Evolutionary conservation across 2,113 vertebrate species (phyloP).

Genomic region (Nyctereutes procyonoides): DNA sequence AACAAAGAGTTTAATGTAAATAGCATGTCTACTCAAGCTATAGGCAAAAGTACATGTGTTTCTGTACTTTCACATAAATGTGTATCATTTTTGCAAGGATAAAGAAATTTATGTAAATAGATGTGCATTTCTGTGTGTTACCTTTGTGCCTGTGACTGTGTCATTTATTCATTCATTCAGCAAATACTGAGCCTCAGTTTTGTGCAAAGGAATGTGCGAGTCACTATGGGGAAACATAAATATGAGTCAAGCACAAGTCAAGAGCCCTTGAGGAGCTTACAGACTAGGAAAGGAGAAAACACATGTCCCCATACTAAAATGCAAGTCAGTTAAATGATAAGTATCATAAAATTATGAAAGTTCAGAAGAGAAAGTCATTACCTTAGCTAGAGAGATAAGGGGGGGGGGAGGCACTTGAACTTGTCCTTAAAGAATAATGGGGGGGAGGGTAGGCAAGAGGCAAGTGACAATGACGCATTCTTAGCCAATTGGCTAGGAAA

Average conservation of each 20-base stretch:
- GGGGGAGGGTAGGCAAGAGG: not conserved
- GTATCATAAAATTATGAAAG: not conserved
- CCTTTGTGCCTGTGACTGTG: not conserved
- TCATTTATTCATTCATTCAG: not conserved
- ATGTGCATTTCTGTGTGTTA: not conserved
- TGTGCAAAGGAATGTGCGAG: not conserved
- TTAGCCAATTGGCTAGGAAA: not conserved
- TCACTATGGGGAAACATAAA: not conserved
- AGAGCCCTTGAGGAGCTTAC: not conserved
- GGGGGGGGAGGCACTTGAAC: not conserved
- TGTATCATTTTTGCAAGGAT: not conserved
- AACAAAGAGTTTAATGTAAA: not conserved
- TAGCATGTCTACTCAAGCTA: not conserved
- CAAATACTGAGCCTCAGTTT: not conserved
- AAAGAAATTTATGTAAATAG: not conserved
- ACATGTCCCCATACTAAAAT: not conserved
- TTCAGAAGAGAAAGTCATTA: not conserved
- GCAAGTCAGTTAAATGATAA: not conserved
- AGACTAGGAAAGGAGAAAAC: not conserved
- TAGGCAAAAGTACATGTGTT: not conserved
- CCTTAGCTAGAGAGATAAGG: not conserved
- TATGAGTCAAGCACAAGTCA: not conserved
- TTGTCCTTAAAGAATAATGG: conserved; percentile 8
- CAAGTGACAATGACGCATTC: not conserved
- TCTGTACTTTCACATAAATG: not conserved